Evolutionary conservation across 2,888 invertebrate species (phyloP), one percentile per base, ranked within the genome.

Genomic region (Drosophila rubida): DNA sequence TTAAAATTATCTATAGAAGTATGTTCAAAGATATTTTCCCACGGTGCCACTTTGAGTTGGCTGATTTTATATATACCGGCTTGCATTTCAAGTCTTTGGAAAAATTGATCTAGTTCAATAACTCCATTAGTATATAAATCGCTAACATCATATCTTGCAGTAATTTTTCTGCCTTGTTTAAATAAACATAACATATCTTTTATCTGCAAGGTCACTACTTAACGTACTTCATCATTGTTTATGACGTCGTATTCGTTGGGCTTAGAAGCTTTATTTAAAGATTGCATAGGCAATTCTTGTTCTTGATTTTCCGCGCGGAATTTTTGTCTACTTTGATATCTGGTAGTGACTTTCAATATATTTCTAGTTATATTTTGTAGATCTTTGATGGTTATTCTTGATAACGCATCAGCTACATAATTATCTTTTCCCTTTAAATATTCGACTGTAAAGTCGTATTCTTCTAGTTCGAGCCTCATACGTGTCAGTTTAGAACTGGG

Each of bases 91-190:
- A 46, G 37, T 25, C 54, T 35, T 35, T 13, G 35, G 6, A 13
- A 35, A 7, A 35, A 13, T 14, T 19, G 25, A 39, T 9, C 27
- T 57, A 39, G 39, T 13, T 57, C 57, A 1, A 57, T 9, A 4
- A 6, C 13, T 48, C 44, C 55, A 55, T 55, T 55, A 0, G 25
- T 46, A 37, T 55, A 49, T 37, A 55, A n/a, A 37, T 54, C 49
- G 22, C 27, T 19, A 50, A 58, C 25, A 51, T 46, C 64, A 41
- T 32, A 11, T 48, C 35, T 46, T 8, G 8, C 5, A 16, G 41
- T 64, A 41, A 58, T 48, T 35, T 48, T 48, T 1, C 4, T 35
- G 2, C 35, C 8, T 0, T 25, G 25, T 27, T 25, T 14, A 9
- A 45, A 14, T 4, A 45, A 45, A 45, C 44, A 45, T 35, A 35